Percentiles rank a stretch among this genome's conserved stretches.
Conservation (phyloP, 2,797 vertebrate species). For the Siniperca undulata region DNA sequence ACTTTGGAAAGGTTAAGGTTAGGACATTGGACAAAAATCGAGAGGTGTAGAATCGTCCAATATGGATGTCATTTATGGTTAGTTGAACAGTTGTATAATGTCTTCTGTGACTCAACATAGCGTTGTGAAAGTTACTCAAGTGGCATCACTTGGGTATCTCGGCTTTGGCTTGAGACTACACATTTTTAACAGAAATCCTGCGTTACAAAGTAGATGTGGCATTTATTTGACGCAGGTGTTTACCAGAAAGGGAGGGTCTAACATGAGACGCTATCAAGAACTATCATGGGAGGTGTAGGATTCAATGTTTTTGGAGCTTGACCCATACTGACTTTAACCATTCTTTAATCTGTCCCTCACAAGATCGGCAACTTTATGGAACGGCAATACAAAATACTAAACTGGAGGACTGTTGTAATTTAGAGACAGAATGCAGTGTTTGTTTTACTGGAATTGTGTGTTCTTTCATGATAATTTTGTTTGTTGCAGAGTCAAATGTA, state of each 20-base stretch:
- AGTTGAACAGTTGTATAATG: neutral
- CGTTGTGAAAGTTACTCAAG: neutral
- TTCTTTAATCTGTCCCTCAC: neutral
- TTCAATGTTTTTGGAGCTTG: neutral
- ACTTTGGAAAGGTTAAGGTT: neutral
- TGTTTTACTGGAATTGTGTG: neutral
- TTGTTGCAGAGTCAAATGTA: slow-evolving; percentile 13
- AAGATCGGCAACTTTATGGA: neutral
- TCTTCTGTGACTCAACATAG: neutral
- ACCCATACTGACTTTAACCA: neutral
- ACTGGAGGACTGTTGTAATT: neutral
- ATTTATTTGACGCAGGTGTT: neutral
- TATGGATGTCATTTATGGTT: neutral
- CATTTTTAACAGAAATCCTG: neutral
- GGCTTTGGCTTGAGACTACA: neutral
- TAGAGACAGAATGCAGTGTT: neutral
- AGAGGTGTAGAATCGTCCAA: neutral
- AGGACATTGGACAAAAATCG: neutral
- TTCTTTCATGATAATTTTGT: slow-evolving; percentile 9
- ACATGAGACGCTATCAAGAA: neutral
- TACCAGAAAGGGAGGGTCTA: neutral
- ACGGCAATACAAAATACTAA: neutral
- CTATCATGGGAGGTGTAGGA: neutral
- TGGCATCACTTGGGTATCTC: neutral
- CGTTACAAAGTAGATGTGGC: neutral